phyloP scores from a whole-genome alignment of 2,113 vertebrate species.

The Xenopus borealis region DNA sequence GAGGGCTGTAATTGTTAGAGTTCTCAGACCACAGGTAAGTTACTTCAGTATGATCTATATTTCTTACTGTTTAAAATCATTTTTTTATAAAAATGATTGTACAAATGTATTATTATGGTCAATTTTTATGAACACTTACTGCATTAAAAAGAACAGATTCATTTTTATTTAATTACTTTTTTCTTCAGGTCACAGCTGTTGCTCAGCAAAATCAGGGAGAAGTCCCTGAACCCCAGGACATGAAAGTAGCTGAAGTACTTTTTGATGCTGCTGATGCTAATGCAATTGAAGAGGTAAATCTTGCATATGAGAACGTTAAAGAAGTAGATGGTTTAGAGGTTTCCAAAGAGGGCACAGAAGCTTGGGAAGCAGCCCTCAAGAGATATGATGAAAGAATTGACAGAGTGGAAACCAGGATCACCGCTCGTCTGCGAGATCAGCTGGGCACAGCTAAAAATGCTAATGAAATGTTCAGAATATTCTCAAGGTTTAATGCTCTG shows the following conservation, averaged over 20 bases:
- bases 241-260: slow-evolving; percentile 94
- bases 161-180: background rate
- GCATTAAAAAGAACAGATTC: too few species aligned
- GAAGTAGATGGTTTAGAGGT: slow-evolving; percentile 96
- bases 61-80: too few species aligned
- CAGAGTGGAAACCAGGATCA: slow-evolving; percentile 95
- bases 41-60: background rate
- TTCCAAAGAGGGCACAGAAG: slow-evolving; percentile 95
- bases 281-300: slow-evolving; percentile 96
- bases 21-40: slow-evolving; percentile 88
- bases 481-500: slow-evolving; percentile 96
- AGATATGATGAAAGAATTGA: slow-evolving; percentile 95
- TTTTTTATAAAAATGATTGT: too few species aligned
- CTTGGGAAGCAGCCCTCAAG: slow-evolving; percentile 98
- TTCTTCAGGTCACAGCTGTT: slow-evolving; percentile 82
- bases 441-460: slow-evolving; percentile 96
- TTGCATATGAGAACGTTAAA: slow-evolving; percentile 97
- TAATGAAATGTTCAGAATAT: slow-evolving; percentile 98
- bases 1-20: slow-evolving; percentile 92
- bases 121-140: too few species aligned
- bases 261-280: slow-evolving; percentile 96
- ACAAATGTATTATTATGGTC: too few species aligned
- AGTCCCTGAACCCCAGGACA: slow-evolving; percentile 85
- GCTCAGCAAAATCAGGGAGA: slow-evolving; percentile 91
- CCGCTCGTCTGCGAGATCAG: slow-evolving; percentile 91